A percentile compares a stretch with the other conserved stretches of the same genome.
phyloP scores from a whole-genome alignment of 2,888 invertebrate genomes.

The Caenorhabditis parvicauda region DNA sequence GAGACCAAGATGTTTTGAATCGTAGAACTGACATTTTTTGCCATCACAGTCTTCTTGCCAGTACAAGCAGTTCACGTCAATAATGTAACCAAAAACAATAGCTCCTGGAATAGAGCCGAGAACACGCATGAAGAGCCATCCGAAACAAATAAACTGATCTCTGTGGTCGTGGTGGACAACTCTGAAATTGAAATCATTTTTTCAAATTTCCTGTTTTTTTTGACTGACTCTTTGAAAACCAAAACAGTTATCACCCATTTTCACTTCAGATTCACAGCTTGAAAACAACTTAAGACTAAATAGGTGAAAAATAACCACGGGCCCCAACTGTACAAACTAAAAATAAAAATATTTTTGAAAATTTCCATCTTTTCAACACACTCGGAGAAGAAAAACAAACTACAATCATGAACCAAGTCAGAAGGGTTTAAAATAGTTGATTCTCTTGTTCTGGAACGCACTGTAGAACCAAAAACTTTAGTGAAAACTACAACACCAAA shows the following conservation, averaged over 20 bases:
- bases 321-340: too few species aligned
- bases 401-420: too few species aligned
- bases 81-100: conserved; percentile 35
- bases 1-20: conserved; percentile 27
- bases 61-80: conserved; percentile 35
- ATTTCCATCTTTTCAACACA: too few species aligned
- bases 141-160: conserved; percentile 43
- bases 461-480: not conserved
- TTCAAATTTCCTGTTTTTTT: too few species aligned
- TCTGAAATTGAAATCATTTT: too few species aligned
- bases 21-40: conserved; percentile 38
- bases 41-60: conserved; percentile 34
- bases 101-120: conserved; percentile 42
- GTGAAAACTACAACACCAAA: not conserved
- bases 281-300: too few species aligned
- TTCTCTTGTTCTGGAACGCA: too few species aligned
- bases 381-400: too few species aligned
- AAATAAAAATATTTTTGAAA: too few species aligned
- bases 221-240: not conserved
- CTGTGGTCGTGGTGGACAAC: conserved; percentile 40
- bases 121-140: conserved; percentile 44
- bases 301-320: too few species aligned
- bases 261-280: too few species aligned
- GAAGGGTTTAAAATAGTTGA: too few species aligned
- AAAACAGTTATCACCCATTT: not conserved